Conservation (phyloP, 2,113 vertebrate species). For the Camelus bactrianus region DNA sequence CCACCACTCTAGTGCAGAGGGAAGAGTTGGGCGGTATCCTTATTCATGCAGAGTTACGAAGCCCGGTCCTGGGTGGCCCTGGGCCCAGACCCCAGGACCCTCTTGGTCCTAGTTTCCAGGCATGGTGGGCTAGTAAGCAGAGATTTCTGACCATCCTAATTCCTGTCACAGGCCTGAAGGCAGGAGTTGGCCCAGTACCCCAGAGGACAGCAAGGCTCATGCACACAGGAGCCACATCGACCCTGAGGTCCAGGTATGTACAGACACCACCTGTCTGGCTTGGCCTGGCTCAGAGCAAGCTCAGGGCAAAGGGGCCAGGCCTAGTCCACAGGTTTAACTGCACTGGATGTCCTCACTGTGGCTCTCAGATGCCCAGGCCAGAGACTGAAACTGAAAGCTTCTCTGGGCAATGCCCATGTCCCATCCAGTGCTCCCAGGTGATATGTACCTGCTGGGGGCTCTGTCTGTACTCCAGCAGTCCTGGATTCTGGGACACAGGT, state of each 20-base stretch:
- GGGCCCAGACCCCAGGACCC: background rate
- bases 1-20: background rate
- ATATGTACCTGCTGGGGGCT: background rate
- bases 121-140: background rate
- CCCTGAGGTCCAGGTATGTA: conserved; percentile 92
- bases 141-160: conserved; percentile 52
- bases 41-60: background rate
- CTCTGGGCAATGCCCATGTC: background rate
- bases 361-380: background rate
- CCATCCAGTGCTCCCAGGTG: background rate
- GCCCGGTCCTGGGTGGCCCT: background rate
- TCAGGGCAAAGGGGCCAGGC: background rate
- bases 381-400: background rate
- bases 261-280: background rate
- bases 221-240: conserved; percentile 90
- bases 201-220: conserved; percentile 94
- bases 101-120: background rate
- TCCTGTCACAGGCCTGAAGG: conserved; percentile 90
- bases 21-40: background rate
- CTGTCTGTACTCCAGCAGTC: background rate
- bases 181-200: conserved; percentile 89
- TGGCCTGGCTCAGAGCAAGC: background rate
- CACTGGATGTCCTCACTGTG: background rate
- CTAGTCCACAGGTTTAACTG: too few species aligned
- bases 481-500: background rate